Evolutionary conservation across 1,140 invertebrate genomes (phyloP), one percentile per base, ranked within the genome.

Genomic region (Anastrepha ludens): DNA sequence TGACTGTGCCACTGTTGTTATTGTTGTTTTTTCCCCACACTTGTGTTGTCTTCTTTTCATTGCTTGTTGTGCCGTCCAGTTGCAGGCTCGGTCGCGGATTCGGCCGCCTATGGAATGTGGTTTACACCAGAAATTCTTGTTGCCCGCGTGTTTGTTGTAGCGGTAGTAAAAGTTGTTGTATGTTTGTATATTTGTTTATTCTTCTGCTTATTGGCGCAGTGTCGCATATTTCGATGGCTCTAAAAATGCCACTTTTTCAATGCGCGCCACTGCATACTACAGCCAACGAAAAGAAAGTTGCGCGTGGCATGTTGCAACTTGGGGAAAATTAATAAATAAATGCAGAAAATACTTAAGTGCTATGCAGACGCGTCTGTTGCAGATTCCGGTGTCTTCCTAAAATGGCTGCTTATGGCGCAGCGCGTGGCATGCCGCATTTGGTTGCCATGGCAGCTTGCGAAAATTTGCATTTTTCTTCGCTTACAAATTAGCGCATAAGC

Each of bases 401-500:
- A 55, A 74, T 74, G 41, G 70, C 2, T 74, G 41, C 64, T 74
- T 2, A 41, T 7, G 70, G 3, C 44, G 6, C 70, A 44, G 70
- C 70, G 70, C 70, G 70, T 74, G 70, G 70, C 70, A 74, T n/a
- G 70, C 44, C 70, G 17, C 70, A 47, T 74, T 74, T 74, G 70
- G 70, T 41, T 58, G 13, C 17, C 47, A n/a, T 81, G 74, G 47
- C 74, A 81, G 29, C n/a, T 55, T 58, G 50, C 74, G n/a, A 81
- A 81, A 55, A 81, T 74, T 74, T 74, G 67, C 67, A 44, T 81
- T 81, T 81, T n/a, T 81, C 20, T 81, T 15, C 74, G 47, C 47
- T 81, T 58, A 81, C 74, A 81, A 55, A 81, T 81, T 81, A 81
- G 74, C 47, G 47, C 47, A 74, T 74, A 74, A 74, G 67, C 67